These are phyloP conservation scores for Lepidocyrtoides sp. DNA, from an alignment of 2,888 invertebrate species.

Conservation along the genomic window DNA sequence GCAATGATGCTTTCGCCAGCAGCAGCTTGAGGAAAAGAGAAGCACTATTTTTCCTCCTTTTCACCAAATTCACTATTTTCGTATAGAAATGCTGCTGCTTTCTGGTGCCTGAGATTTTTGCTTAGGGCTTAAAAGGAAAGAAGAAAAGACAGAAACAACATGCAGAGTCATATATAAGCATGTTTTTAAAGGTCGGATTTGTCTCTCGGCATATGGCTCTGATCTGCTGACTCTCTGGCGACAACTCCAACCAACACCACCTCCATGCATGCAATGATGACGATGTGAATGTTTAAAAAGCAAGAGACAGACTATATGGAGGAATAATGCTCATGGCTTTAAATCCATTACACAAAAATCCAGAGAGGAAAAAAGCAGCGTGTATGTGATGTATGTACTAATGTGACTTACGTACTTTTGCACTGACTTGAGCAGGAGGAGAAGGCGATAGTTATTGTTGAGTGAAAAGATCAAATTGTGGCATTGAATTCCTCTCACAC, in stretches of 20 bases:
- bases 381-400: no score
- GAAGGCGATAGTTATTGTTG: background rate
- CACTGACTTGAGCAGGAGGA: background rate
- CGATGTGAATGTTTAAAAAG: background rate
- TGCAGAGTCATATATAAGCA: background rate
- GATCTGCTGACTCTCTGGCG: background rate
- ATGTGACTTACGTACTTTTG: no score
- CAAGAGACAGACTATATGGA: background rate
- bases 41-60: conserved; percentile 7
- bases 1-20: background rate
- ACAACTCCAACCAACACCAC: background rate
- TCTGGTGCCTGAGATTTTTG: conserved; percentile 24
- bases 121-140: conserved; percentile 15
- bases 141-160: conserved; percentile 8
- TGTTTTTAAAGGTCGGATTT: conserved; percentile 48
- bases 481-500: background rate
- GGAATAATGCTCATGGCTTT: background rate
- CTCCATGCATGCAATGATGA: no score
- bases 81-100: background rate
- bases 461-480: background rate
- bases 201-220: conserved; percentile 36
- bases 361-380: no score
- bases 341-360: no score
- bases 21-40: conserved; percentile 26
- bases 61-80: background rate